Conservation (phyloP, 2,113 vertebrate genomes). For the Scartelaos histophorus region DNA sequence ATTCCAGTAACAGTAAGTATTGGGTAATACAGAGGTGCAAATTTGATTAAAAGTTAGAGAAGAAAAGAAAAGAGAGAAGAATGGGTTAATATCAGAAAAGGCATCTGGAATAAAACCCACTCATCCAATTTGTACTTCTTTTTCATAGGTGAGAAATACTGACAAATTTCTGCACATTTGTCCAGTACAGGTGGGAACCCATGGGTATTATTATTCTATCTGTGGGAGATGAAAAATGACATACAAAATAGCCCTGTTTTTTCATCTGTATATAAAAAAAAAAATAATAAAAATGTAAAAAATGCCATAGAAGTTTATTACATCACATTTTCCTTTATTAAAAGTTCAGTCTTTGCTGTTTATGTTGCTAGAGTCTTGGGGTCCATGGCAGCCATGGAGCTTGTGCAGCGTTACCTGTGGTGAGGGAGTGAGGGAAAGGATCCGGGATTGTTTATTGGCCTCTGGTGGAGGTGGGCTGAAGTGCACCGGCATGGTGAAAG, state of each 20-base stretch:
- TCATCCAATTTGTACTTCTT: no score
- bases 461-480: slow-evolving; percentile 73
- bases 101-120: background rate
- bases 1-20: no score
- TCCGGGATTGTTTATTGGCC: slow-evolving; percentile 83
- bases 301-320: no score
- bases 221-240: no score
- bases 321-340: background rate
- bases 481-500: slow-evolving; percentile 81
- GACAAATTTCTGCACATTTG: no score
- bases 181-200: no score
- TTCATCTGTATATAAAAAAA: no score
- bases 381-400: slow-evolving; percentile 90
- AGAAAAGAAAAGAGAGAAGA: no score
- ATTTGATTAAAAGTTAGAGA: no score
- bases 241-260: background rate
- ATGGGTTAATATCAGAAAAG: no score
- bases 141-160: background rate
- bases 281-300: no score
- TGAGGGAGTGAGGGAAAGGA: slow-evolving; percentile 86
- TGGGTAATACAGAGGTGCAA: background rate
- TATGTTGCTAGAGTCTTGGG: slow-evolving; percentile 77
- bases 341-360: background rate
- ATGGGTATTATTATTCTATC: no score
- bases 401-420: slow-evolving; percentile 90